These are phyloP conservation scores for Apostichopus leukothele DNA, from an alignment of 53 echinoderm and acorn worm genomes.

Conservation along the genomic window DNA sequence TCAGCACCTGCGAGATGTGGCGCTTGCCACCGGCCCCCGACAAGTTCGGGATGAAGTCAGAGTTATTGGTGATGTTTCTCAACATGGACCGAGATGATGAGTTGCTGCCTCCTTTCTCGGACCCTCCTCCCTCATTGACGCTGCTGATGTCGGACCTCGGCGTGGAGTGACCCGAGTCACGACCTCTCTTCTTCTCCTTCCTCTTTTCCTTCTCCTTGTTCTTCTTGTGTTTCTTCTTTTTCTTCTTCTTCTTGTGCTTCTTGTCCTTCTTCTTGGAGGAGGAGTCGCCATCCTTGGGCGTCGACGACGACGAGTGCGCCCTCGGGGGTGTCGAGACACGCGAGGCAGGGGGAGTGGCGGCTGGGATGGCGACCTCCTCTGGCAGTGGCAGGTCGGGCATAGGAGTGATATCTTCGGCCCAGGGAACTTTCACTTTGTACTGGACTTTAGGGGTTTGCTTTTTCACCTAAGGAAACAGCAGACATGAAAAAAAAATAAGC, in stretches of 20 bases:
- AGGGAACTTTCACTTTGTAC: constrained; percentile 73
- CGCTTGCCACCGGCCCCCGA: constrained; percentile 54
- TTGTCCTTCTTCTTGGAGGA: constrained; percentile 64
- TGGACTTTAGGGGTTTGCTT: constrained; percentile 59
- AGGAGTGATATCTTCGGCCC: constrained; percentile 81
- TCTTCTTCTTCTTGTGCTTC: constrained; percentile 82
- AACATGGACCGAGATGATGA: constrained; percentile 46
- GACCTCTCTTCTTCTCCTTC: constrained; percentile 72
- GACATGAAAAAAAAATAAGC: not conserved
- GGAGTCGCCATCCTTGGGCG: constrained; percentile 34
- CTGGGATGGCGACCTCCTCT: constrained; percentile 22
- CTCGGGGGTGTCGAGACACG: constrained; percentile 34
- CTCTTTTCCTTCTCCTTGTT: constrained; percentile 75
- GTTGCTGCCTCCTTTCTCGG: constrained; percentile 14
- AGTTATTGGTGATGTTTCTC: constrained; percentile 89
- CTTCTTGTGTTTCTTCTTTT: constrained; percentile 85
- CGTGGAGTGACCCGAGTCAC: constrained; percentile 44
- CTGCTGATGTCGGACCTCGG: constrained; percentile 40
- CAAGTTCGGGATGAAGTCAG: constrained; percentile 55
- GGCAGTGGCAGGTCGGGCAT: constrained; percentile 61
- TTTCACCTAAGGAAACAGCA: constrained; percentile 7
- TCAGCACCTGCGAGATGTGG: constrained; percentile 81
- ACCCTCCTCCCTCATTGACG: not conserved
- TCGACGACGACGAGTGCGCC: constrained; percentile 11
- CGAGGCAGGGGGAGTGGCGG: constrained; percentile 39